These are phyloP conservation scores for Hermatobates lingyangjiaoensis DNA, from an alignment of 1,140 invertebrate species.

Conservation along the genomic window DNA sequence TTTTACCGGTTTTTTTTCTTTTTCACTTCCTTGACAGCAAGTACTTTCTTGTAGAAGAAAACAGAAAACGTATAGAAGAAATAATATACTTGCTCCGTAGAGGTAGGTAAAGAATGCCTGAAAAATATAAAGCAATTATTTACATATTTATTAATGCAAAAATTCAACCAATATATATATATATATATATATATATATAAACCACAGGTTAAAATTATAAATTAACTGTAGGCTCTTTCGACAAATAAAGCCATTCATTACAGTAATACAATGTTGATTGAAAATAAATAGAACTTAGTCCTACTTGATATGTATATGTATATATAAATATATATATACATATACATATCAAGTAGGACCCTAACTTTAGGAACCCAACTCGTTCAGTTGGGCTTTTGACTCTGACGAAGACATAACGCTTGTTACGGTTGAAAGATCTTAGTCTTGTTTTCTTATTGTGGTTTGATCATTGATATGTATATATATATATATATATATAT, in stretches of 20 bases:
- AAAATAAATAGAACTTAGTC: no score
- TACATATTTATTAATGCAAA: not conserved
- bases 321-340: not conserved
- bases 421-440: no score
- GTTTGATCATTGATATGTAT: no score
- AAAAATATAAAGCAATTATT: slow-evolving; percentile 18
- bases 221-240: no score
- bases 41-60: slow-evolving; percentile 83
- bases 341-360: not conserved
- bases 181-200: not conserved
- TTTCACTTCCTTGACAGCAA: slow-evolving; percentile 49
- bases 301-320: not conserved
- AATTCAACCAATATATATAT: not conserved
- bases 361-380: no score
- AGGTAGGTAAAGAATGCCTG: slow-evolving; percentile 94
- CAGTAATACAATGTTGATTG: no score
- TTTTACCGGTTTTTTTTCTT: slow-evolving; percentile 45
- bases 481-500: no score
- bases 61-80: slow-evolving; percentile 89
- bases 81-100: slow-evolving; percentile 84
- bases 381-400: no score
- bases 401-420: no score
- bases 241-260: no score
- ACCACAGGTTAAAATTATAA: not conserved
- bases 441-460: no score